phyloP scores from a whole-genome alignment of 2,113 vertebrate genomes.

The Thamnophis sirtalis region DNA sequence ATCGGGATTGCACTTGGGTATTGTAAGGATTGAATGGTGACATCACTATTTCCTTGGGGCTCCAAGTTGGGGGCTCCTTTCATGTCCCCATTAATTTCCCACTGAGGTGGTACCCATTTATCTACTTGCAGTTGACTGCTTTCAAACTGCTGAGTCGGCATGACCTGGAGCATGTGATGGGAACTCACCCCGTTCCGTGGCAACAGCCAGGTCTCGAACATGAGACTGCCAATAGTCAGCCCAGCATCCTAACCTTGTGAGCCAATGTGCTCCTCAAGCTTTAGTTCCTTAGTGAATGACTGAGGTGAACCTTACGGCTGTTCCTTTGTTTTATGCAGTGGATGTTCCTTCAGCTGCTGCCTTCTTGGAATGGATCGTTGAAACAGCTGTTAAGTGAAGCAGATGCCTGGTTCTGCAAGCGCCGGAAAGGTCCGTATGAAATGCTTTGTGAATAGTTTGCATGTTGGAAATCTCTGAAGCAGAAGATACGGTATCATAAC shows the following conservation, averaged over 20 bases:
- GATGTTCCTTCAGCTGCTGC: constrained; percentile 96
- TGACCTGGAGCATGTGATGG: not conserved
- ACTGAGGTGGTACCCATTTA: not conserved
- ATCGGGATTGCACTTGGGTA: not conserved
- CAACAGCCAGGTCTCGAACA: not conserved
- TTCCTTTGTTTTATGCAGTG: constrained; percentile 72
- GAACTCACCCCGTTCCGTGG: not conserved
- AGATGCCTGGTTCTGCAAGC: constrained; percentile 90
- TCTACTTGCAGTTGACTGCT: not conserved
- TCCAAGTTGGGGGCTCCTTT: not conserved
- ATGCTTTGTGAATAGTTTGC: accelerated
- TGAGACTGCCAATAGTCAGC: not conserved
- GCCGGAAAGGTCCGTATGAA: constrained; percentile 72
- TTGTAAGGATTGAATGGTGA: not conserved
- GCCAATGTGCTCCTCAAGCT: not conserved
- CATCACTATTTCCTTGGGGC: not conserved
- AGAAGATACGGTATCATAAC: not conserved
- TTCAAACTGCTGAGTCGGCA: not conserved
- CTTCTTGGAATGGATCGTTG: constrained; percentile 89
- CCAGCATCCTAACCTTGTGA: not conserved
- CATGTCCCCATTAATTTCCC: not conserved
- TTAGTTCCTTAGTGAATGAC: not conserved
- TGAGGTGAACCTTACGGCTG: not conserved
- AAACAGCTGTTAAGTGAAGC: constrained; percentile 89
- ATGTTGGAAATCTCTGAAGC: not conserved